Evolutionary conservation across 2,888 invertebrate species (phyloP).

Genomic region (Omphaloscelis lunosa): DNA sequence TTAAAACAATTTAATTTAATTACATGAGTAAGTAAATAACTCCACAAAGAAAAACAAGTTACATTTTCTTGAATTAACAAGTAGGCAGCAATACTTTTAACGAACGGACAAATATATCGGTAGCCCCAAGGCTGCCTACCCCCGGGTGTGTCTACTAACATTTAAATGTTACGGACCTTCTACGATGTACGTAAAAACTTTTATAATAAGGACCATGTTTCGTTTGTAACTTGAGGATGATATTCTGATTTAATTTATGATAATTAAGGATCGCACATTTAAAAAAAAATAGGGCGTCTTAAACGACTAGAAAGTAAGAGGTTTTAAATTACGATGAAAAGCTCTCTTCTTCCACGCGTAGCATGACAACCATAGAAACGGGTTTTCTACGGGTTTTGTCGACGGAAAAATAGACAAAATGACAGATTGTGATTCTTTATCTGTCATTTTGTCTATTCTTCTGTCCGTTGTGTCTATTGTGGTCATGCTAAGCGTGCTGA

Average conservation of each 20-base stretch:
- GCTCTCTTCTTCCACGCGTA: background rate
- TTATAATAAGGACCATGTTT: constrained; percentile 70
- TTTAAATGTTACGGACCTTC: constrained; percentile 29
- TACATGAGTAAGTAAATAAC: background rate
- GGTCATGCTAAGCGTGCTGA: no score
- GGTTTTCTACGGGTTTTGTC: no score
- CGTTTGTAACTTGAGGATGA: constrained; percentile 22
- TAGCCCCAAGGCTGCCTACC: constrained; percentile 27
- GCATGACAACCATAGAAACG: no score
- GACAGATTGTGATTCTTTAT: no score
- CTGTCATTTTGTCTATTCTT: no score
- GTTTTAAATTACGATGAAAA: background rate
- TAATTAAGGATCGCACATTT: background rate
- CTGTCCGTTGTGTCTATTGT: no score
- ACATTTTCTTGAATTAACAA: constrained; percentile 8
- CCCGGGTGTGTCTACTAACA: background rate
- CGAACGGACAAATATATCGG: constrained; percentile 38
- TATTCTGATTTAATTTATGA: constrained; percentile 23
- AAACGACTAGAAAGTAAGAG: background rate
- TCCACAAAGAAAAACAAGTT: background rate
- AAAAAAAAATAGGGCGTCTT: background rate
- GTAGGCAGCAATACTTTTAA: constrained; percentile 23
- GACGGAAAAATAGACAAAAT: no score
- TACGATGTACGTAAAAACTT: constrained; percentile 70
- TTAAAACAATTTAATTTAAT: background rate